Evolutionary conservation across 2,113 vertebrate species (phyloP).

Genomic region (Hippocampus abdominalis): DNA sequence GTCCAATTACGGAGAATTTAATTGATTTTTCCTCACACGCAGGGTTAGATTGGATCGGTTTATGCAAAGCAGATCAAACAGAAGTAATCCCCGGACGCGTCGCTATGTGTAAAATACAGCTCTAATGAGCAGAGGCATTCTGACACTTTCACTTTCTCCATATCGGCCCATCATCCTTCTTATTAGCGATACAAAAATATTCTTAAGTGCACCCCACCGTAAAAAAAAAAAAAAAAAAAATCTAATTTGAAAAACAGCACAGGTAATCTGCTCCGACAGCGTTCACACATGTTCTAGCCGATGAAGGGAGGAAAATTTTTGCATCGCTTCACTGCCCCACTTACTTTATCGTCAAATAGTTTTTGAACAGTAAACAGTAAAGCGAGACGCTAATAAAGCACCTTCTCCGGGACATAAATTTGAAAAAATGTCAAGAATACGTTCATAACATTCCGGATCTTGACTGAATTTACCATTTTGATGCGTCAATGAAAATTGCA

Average conservation of each 20-base stretch:
- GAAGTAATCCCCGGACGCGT: slow-evolving; percentile 60
- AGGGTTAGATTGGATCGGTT: slow-evolving; percentile 69
- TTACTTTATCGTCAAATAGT: too few relatives aligned
- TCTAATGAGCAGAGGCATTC: slow-evolving; percentile 64
- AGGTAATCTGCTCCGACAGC: too few relatives aligned
- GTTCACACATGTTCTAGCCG: too few relatives aligned
- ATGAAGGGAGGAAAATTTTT: too few relatives aligned
- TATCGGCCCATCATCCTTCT: slow-evolving; percentile 19
- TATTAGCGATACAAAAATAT: not conserved
- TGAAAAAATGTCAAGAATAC: too few relatives aligned
- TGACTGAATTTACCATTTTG: too few relatives aligned
- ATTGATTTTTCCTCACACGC: slow-evolving; percentile 74
- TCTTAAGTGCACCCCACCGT: not conserved
- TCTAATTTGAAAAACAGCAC: not conserved
- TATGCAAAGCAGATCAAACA: slow-evolving; percentile 75
- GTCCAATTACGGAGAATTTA: slow-evolving; percentile 71
- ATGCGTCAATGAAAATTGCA: too few relatives aligned
- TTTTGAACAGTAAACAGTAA: too few relatives aligned
- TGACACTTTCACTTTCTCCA: slow-evolving; percentile 25
- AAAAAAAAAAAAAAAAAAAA: not conserved
- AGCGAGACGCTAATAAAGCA: too few relatives aligned
- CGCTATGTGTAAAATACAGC: slow-evolving; percentile 65
- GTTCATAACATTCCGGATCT: too few relatives aligned
- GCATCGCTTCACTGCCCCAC: too few relatives aligned
- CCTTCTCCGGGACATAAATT: too few relatives aligned